phyloP scores from a whole-genome alignment of 2,797 vertebrate species.

The Macropodus opercularis region DNA sequence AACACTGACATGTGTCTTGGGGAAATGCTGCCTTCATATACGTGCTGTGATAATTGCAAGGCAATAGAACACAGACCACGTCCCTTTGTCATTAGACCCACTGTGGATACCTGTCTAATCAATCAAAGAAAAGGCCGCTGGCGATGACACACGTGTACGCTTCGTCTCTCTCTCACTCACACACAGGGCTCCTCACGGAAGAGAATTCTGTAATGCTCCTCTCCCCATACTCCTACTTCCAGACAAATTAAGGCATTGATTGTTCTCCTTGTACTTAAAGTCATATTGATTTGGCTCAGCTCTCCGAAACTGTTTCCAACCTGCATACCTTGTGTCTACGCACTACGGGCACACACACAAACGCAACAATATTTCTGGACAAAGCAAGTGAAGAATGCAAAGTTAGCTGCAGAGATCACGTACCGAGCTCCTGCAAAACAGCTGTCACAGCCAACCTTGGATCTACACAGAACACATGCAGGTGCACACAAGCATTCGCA shows the following conservation, averaged over 20 bases:
- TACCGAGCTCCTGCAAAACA: constrained; percentile 23
- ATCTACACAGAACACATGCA: constrained; percentile 8
- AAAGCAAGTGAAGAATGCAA: constrained; percentile 13
- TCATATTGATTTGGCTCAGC: constrained; percentile 69
- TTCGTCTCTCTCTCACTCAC: background rate
- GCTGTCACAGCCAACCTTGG: constrained; percentile 35
- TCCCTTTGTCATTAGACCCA: constrained; percentile 5
- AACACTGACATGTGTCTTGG: background rate
- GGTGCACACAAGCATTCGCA: constrained; percentile 8
- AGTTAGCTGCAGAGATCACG: constrained; percentile 15
- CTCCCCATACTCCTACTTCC: constrained; percentile 28
- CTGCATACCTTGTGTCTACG: constrained; percentile 7
- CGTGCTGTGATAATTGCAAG: constrained; percentile 9
- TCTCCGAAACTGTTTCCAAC: constrained; percentile 61
- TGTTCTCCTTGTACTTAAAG: constrained; percentile 64
- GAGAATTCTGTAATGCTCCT: constrained; percentile 26
- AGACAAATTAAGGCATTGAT: constrained; percentile 76
- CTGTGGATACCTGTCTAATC: constrained; percentile 10
- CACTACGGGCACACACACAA: constrained; percentile 16
- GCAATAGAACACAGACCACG: background rate
- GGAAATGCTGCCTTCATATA: background rate
- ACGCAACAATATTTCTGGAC: constrained; percentile 4
- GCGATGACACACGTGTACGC: background rate
- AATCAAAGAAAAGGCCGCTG: constrained; percentile 29
- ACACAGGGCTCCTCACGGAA: background rate